Conservation (phyloP, 2,888 invertebrate genomes). For the Drosophila imparisetae region DNA sequence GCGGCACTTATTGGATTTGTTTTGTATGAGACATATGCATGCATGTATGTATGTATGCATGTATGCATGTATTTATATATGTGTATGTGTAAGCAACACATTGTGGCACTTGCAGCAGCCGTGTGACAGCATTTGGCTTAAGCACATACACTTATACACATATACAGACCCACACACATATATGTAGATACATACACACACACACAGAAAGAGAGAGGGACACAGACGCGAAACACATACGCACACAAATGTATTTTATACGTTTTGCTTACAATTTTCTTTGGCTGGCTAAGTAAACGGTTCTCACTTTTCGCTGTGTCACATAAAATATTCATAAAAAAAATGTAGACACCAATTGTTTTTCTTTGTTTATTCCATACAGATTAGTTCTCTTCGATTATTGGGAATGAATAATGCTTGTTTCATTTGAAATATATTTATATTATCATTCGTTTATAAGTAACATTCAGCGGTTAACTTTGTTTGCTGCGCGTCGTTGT, state of each 20-base stretch:
- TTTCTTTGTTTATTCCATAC: conserved; percentile 1
- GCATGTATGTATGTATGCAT: background rate
- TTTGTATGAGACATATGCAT: background rate
- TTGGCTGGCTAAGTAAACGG: conserved; percentile 42
- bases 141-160: conserved; percentile 25
- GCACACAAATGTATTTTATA: conserved; percentile 31
- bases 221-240: conserved; percentile 23
- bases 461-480: conserved; percentile 33
- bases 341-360: conserved; percentile 1
- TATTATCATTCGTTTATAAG: conserved; percentile 33
- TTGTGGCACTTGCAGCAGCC: conserved; percentile 39
- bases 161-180: conserved; percentile 12
- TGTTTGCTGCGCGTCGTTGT: conserved; percentile 64
- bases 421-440: conserved; percentile 9
- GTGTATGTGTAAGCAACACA: conserved; percentile 33
- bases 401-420: conserved; percentile 11
- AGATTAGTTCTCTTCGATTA: background rate
- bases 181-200: conserved; percentile 5
- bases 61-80: background rate
- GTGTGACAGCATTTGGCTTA: conserved; percentile 34
- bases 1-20: conserved; percentile 31
- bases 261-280: conserved; percentile 48
- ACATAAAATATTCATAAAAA: conserved; percentile 29
- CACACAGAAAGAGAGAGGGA: background rate
- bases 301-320: conserved; percentile 53